Evolutionary conservation across 2,797 vertebrate genomes (phyloP).

Genomic region (Acrocephalus scirpaceus): DNA sequence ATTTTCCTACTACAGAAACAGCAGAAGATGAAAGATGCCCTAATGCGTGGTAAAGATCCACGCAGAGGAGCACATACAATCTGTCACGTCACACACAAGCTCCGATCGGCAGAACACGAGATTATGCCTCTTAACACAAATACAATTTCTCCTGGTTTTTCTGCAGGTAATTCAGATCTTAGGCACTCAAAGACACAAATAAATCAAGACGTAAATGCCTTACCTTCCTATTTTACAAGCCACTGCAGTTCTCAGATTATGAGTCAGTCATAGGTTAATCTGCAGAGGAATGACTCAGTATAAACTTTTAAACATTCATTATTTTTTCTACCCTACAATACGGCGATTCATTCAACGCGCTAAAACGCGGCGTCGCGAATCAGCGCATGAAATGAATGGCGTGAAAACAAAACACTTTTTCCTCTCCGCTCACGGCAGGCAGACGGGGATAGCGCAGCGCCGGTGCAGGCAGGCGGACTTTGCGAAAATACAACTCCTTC

Average conservation of each 20-base stretch:
- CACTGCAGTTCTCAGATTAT: constrained; percentile 67
- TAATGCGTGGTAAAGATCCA: background rate
- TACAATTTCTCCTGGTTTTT: background rate
- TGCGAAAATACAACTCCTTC: background rate
- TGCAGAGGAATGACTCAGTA: constrained; percentile 80
- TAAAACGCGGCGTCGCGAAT: background rate
- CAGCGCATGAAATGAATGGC: constrained; percentile 7
- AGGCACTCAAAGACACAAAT: background rate
- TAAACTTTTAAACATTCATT: constrained; percentile 75
- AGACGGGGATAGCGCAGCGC: constrained; percentile 6
- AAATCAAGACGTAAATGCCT: constrained; percentile 26
- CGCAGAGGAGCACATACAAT: background rate
- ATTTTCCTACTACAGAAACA: constrained; percentile 27
- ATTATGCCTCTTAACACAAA: background rate
- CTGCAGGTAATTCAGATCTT: background rate
- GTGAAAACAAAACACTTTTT: constrained; percentile 17
- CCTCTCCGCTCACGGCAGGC: background rate
- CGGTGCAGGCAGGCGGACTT: background rate
- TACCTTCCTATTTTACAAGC: constrained; percentile 61
- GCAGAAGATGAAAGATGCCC: background rate
- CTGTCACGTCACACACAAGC: background rate
- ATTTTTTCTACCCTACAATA: background rate
- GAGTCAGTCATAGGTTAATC: constrained; percentile 73
- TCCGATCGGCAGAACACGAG: background rate
- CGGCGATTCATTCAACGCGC: background rate